Evolutionary conservation across 2,113 vertebrate genomes (phyloP), one percentile per base, ranked within the genome.

Genomic region (Amphiprion ocellaris): DNA sequence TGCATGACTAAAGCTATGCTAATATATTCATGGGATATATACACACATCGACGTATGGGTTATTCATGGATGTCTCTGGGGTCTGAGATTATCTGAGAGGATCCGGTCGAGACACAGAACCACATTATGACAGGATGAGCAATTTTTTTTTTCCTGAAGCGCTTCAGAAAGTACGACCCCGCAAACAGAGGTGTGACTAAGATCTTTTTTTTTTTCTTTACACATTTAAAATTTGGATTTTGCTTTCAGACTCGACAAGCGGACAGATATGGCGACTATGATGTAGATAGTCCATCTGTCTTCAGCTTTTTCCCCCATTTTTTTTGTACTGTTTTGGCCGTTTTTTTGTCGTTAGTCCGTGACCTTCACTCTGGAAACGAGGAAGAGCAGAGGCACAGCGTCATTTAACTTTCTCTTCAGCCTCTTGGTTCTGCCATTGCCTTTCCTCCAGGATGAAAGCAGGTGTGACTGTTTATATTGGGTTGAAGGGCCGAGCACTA

Each of bases 1-100:
- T 87, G 88, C 89, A 91, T 92, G 93, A 94, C 89, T 93, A 91
- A 90, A 94, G 90, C 89, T 91, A 94, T 92, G 89, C 89, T 90
- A 93, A 90, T 86, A 94, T 94, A 91, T 86, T 93, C 50, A 92
- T 90, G 86, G 84, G 68, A 73, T 74, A 81, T 80, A 91, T 92
- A 89, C 86, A 89, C 89, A 93, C 90, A 91, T 82, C 56, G 50
- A 92, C 77, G 81, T 81, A 90, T 94, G 89, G 71, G 69, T 74
- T 77, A 86, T 70, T 73, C 56, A 81, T 85, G 76, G 72, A 81
- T 71, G 81, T 87, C 61, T 89, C 71, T 41, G 21, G 64, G 46
- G 12, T 72, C 60, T 70, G 84, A 74, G 78, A 82, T 70, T 77
- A 55, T 82, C 62, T 69, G 64, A 69, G 74, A 76, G 77, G 81